A percentile compares a stretch with the other conserved stretches of the same genome.
Conservation (phyloP, 2,113 vertebrate genomes). For the Pteropus alecto region DNA sequence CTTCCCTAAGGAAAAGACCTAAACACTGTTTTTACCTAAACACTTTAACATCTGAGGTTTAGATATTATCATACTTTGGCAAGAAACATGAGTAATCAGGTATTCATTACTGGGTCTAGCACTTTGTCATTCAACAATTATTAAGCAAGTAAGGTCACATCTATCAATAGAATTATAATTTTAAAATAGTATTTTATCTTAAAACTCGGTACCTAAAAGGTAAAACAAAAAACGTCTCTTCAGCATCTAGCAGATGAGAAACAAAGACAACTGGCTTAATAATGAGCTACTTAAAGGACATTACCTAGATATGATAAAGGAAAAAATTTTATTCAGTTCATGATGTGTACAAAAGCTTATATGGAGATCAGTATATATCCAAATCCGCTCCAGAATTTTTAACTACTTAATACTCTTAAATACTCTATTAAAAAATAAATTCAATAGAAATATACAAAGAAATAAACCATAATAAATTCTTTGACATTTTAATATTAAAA, state of each 20-base stretch:
- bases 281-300: not conserved
- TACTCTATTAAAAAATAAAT: conserved; percentile 7
- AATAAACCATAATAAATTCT: not conserved
- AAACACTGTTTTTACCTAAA: not conserved
- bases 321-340: not conserved
- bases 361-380: not conserved
- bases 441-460: not conserved
- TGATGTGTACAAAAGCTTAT: not conserved
- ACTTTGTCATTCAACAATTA: conserved; percentile 19
- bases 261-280: not conserved
- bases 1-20: not conserved
- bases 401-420: not conserved
- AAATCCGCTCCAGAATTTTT: not conserved
- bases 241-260: not conserved
- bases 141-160: not conserved
- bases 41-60: not conserved
- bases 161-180: not conserved
- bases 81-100: not conserved
- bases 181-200: not conserved
- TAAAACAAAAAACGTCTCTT: not conserved
- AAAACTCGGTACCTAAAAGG: not conserved
- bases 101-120: not conserved
- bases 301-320: not conserved
- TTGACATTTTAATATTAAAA: conserved; percentile 15
- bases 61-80: not conserved